phyloP scores from a whole-genome alignment of 2,797 vertebrate genomes.

The Sarcophilus harrisii region DNA sequence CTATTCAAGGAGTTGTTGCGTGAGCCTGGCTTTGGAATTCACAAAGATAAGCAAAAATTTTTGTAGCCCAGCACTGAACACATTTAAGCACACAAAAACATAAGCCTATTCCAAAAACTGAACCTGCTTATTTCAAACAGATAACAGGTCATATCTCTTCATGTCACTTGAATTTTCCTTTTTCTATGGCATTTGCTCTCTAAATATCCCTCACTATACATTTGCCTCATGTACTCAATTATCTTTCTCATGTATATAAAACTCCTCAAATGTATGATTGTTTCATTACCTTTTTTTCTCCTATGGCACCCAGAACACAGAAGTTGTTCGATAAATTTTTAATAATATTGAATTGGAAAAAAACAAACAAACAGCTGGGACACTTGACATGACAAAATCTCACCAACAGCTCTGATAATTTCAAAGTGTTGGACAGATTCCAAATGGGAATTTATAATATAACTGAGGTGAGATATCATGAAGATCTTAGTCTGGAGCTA shows the following conservation, averaged over 20 bases:
- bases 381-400: neutral
- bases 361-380: neutral
- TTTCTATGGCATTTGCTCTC: neutral
- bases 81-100: neutral
- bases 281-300: neutral
- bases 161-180: rapidly evolving
- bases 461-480: neutral
- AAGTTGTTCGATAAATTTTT: neutral
- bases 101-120: neutral
- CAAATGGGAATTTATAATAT: neutral
- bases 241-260: neutral
- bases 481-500: neutral
- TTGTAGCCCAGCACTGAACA: neutral
- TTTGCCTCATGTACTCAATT: neutral
- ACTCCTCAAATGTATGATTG: too few relatives aligned
- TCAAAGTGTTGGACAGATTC: neutral
- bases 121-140: neutral
- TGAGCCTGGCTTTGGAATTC: neutral
- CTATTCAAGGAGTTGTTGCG: neutral
- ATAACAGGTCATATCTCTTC: rapidly evolving
- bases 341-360: neutral
- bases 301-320: neutral
- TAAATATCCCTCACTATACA: neutral
- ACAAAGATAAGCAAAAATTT: conserved; percentile 16
- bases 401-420: neutral